Evolutionary conservation across 2,113 vertebrate species (phyloP), one percentile per base, ranked within the genome.

Genomic region (Erythrolamprus reginae): DNA sequence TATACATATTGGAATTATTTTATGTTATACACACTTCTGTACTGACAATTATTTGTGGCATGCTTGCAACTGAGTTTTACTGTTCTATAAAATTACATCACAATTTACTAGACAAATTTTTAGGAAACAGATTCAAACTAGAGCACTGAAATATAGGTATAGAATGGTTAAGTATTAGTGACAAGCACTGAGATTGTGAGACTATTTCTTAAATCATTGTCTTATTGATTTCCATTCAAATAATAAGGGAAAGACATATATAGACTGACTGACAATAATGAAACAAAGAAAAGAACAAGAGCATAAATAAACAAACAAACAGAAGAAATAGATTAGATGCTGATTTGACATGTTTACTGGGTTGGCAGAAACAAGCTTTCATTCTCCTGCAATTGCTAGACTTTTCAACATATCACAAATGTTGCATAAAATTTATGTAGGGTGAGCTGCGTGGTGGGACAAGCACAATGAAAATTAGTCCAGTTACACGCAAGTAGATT

Each of bases 101-200:
- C 51, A 90, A 51, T n/a, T 17, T 24, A 84, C 48, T 90, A 19
- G 17, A 50, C 42, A 70, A 28, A 86, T 51, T 4, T 38, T 85
- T 10, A 89, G 56, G 82, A 55, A 0, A 17, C 0, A 0, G 0
- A 0, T 0, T 0, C 33, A 55, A 21, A 53, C 0, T 0, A 3
- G 33, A 28, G 91, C 1, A 6, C 0, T 4, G 50, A 53, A 56
- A 84, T 90, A 88, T 50, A 48, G 45, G 26, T 42, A 82, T 8
- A 28, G 6, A 38, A 89, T 38, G 42, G 26, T 28, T 28, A 89
- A 83, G 55, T 19, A 83, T 3, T 15, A 47, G 48, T 52, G 90
- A 91, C 89, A 95, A 93, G 94, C 92, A 92, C 92, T 1, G 45
- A 89, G 92, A 88, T 52, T 89, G 93, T 93, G 87, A 8, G 92